Conservation (phyloP, 1,140 invertebrate species). For the Achatina immaculata region DNA sequence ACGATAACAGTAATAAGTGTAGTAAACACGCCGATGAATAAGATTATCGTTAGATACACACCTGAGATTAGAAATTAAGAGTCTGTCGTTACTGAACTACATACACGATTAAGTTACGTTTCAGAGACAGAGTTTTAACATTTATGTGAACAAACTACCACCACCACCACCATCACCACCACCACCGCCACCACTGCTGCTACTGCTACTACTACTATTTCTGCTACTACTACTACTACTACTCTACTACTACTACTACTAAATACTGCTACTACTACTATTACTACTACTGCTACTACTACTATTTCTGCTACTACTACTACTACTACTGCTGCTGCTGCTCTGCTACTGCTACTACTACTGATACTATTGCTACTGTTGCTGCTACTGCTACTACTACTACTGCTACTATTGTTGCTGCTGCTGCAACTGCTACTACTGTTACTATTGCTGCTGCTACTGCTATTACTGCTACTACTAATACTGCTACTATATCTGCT, state of each 20-base stretch:
- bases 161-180: neutral
- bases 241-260: no score
- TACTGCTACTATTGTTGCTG: neutral
- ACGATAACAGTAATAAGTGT: slow-evolving; percentile 8
- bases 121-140: neutral
- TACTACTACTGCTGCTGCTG: no score
- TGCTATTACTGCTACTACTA: no score
- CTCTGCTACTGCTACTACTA: no score
- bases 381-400: neutral
- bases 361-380: no score
- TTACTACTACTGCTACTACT: neutral
- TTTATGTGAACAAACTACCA: neutral
- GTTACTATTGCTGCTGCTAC: no score
- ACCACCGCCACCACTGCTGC: neutral
- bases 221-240: no score
- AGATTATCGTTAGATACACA: slow-evolving; percentile 23
- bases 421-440: neutral
- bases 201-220: no score
- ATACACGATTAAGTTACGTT: neutral
- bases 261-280: no score
- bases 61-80: neutral
- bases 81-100: no score
- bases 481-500: no score
- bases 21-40: slow-evolving; percentile 1
- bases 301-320: no score